Evolutionary conservation across 2,113 vertebrate genomes (phyloP), one percentile per base, ranked within the genome.

Genomic region (Neodon shergylaensis): DNA sequence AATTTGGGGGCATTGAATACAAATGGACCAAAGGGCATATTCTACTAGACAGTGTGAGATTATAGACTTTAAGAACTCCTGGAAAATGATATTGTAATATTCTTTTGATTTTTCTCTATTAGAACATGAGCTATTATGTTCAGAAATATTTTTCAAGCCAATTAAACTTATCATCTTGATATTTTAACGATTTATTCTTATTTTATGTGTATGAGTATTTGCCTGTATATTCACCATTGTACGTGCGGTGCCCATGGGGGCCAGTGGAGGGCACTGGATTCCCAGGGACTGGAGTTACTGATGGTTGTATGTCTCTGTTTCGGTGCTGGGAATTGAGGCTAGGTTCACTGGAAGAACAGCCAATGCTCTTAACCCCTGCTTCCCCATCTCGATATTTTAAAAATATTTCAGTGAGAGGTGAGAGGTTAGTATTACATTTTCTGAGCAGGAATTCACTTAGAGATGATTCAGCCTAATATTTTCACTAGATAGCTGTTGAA

Each of bases 371-470:
- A 81, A 84, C 58, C 12, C 42, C 26, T 42, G 22, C 63, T 44
- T 42, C 16, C 0, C 0, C 4, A 63, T 16, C 22, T 76, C 49
- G 14, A 61, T 94, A 66, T 76, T 83, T 88, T 89, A 76, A 92
- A 90, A 65, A 22, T 90, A 3, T 66, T 79, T 82, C 22, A 49
- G 2, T 63, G 39, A 33, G 52, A 54, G 52, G 2, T 63, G 39
- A 33, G 52, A 54, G 52, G 22, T 72, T 39, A 93, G 39, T 2
- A 61, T 82, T 65, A 74, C n/a, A 54, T n/a, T 88, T 17, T 95
- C 90, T 66, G 61, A 90, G 28, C 5, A 85, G 47, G 85, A 95
- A 70, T 52, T 49, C n/a, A 73, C 39, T 94, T 79, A 83, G 78
- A 92, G 17, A 70, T 76, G 1, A 22, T 33, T 36, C n/a, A 72